Base-by-base conservation (phyloP, 2,888 invertebrate species). In the Zygothrica quintamaculata region DNA sequence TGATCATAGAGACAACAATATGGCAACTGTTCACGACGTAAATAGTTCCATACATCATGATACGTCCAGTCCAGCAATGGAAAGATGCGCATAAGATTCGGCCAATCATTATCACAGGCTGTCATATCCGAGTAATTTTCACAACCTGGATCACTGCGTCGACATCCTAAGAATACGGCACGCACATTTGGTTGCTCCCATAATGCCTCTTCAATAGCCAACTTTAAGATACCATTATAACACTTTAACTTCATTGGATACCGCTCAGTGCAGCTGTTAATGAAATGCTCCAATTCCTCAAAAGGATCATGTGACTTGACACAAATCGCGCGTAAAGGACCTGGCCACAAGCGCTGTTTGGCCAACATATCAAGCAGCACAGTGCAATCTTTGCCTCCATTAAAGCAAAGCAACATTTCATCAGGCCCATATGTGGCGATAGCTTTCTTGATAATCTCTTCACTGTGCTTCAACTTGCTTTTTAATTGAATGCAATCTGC, bases 371-470 rank as follows among this genome's bases (percentile, higher is more conserved):
- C 76, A 12, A 78, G 15, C n/a, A 99, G 92, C 0, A 95, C 97
- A 0, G 98, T 98, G 89, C 99, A 99, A 91, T 99, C 99, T 92
- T 99, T 99, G 0, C 99, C 99, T 0, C 99, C 99, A 89, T 99
- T 99, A 91, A 99, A 99, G 34, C 97, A 96, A 25, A 99, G 88
- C 87, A 97, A 96, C 11, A 97, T 92, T 90, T 97, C 95, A 47
- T 95, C 93, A 1, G 74, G 60, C 7, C 25, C 37, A 33, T 68
- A 79, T 1, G 65, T 0, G 0, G 11, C 11, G 1, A 43, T 16
- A 1, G 72, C 56, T 0, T 36, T 26, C 1, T 42, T 42, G 3
- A 77, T 59, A 1, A 60, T 36, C 6, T 29, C 31, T 11, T 15
- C 16, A 2, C 74, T 12, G 7, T 37, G 42, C 9, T 53, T 22